Evolutionary conservation across 2,888 invertebrate genomes (phyloP).

Genomic region (Pyrocoelia pectoralis): DNA sequence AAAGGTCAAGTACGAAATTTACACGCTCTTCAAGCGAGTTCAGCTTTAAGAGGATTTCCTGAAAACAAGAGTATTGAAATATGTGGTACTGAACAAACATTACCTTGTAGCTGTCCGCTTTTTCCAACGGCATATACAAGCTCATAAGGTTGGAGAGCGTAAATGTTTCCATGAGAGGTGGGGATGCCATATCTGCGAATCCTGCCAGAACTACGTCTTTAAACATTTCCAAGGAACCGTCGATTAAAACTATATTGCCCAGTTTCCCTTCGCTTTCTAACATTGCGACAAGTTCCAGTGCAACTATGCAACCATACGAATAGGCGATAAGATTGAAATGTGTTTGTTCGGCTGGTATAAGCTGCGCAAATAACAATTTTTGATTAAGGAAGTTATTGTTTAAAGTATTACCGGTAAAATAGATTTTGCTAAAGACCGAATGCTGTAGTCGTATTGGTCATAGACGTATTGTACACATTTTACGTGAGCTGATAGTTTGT

Average conservation of each 20-base stretch:
- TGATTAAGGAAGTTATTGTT: background rate
- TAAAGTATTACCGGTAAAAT: conserved; percentile 63
- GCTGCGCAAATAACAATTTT: background rate
- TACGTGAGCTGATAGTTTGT: conserved; percentile 62
- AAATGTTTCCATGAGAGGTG: conserved; percentile 62
- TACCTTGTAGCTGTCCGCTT: background rate
- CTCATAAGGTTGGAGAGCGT: conserved; percentile 51
- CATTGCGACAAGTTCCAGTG: conserved; percentile 76
- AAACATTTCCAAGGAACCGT: conserved; percentile 75
- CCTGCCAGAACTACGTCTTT: no score
- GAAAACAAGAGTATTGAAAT: conserved; percentile 46
- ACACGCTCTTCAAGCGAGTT: conserved; percentile 68
- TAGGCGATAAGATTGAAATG: conserved; percentile 83
- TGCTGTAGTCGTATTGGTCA: conserved; percentile 54
- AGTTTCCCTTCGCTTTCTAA: conserved; percentile 72
- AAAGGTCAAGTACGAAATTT: conserved; percentile 58
- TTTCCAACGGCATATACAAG: background rate
- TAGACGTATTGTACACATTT: conserved; percentile 64
- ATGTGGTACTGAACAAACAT: no score
- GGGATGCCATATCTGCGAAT: no score
- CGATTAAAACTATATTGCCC: conserved; percentile 76
- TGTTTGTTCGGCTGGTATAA: conserved; percentile 58
- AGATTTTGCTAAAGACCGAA: conserved; percentile 63
- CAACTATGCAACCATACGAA: conserved; percentile 84
- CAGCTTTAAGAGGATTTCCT: conserved; percentile 62